Evolutionary conservation across 2,797 vertebrate genomes (phyloP).

Genomic region (Okamejei kenojei): DNA sequence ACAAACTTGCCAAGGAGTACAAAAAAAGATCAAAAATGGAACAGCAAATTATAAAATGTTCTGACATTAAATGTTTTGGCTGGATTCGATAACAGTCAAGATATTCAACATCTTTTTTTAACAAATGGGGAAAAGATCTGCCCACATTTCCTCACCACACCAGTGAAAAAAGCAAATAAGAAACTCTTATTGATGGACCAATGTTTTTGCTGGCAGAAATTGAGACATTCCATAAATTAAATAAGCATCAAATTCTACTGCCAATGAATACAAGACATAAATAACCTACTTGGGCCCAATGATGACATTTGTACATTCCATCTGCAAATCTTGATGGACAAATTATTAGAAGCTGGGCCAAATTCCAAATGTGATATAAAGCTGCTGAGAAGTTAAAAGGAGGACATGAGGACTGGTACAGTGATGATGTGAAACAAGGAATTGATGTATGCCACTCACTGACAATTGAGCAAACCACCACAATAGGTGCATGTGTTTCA

Average conservation of each 20-base stretch:
- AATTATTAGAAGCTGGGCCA: background rate
- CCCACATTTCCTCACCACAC: background rate
- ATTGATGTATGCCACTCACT: background rate
- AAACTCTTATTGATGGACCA: background rate
- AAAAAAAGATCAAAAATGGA: background rate
- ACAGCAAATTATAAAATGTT: background rate
- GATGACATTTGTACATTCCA: background rate
- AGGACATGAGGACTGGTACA: background rate
- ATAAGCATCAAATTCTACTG: slow-evolving; percentile 2
- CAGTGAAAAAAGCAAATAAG: background rate
- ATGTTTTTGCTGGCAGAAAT: slow-evolving; percentile 3
- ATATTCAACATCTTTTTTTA: background rate
- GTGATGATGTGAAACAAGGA: background rate
- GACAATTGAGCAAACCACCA: background rate
- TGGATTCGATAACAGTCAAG: background rate
- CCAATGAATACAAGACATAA: slow-evolving; percentile 13
- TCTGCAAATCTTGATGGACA: slow-evolving; percentile 2
- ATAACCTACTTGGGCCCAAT: slow-evolving; percentile 3
- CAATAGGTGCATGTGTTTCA: background rate
- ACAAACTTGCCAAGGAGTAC: background rate
- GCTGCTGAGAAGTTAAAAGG: background rate
- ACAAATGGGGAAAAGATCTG: background rate
- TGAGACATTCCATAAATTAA: background rate
- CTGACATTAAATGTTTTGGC: background rate
- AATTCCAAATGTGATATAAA: background rate